Percentiles rank a stretch among this genome's conserved stretches.
Evolutionary conservation across 1,140 invertebrate genomes (phyloP).

Genomic region (Pantala flavescens): DNA sequence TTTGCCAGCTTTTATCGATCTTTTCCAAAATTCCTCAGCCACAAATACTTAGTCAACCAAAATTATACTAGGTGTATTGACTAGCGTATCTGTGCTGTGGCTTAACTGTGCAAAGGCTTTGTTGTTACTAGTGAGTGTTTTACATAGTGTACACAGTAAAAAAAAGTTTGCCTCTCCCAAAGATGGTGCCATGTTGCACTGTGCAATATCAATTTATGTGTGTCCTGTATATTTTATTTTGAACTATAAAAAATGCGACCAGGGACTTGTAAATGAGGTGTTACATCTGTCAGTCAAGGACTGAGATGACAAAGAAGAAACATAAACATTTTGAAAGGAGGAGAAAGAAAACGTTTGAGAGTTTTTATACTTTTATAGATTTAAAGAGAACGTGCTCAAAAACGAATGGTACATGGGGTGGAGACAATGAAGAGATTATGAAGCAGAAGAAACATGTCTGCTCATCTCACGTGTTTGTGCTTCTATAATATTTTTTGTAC

Average conservation of each 20-base stretch:
- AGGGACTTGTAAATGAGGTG: too few species aligned
- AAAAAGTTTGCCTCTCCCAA: conserved; percentile 2
- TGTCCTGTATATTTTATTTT: background rate
- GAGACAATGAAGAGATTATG: background rate
- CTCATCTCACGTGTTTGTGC: background rate
- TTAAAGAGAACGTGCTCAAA: conserved; percentile 1
- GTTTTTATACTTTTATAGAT: conserved; percentile 8
- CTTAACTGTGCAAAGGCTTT: conserved; percentile 3
- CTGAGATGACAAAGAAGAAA: background rate
- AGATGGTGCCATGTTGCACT: background rate
- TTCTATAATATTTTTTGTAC: conserved; percentile 8
- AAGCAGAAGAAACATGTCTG: background rate
- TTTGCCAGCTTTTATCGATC: conserved; percentile 9
- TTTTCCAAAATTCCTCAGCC: background rate
- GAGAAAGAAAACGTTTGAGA: background rate
- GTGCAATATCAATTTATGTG: background rate
- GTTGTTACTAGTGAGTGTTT: conserved; percentile 4
- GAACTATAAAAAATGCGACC: too few species aligned
- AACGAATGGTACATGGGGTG: background rate
- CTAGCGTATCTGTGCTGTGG: conserved; percentile 4
- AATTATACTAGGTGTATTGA: background rate
- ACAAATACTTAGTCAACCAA: background rate
- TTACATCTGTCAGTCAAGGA: too few species aligned
- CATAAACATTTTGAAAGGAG: background rate
- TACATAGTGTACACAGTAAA: background rate